Base-by-base conservation (phyloP, 2,888 invertebrate genomes). In the Anticlea derivata region DNA sequence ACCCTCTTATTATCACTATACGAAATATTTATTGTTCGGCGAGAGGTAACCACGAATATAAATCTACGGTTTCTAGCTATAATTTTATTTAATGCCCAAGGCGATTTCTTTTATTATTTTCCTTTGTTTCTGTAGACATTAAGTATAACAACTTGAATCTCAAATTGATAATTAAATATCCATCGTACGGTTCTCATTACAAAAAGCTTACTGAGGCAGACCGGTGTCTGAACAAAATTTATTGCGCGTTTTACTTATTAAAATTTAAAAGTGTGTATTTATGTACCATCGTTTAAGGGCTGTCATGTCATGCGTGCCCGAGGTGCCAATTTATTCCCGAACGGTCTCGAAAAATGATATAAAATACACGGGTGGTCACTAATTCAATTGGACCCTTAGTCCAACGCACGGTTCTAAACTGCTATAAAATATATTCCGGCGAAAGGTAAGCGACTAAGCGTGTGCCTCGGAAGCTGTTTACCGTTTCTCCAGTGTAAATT, bases 1-100 rank as follows among this genome's bases (percentile, higher is more conserved):
- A 79, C 86, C 86, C 85, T 80, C 74, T 68, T 66, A 70, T 61
- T 74, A 78, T 73, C 65, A 75, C 70, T 74, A 79, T 73, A 70
- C 65, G 64, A 65, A 69, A 73, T 72, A 72, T 68, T 68, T 70
- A 73, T 67, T 62, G 62, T 60, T 64, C 86, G 81, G 76, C 80
- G 60, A 80, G 70, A 89, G 66, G 70, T 72, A 82, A 70, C 80
- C 83, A 89, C 55, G 60, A 65, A 60, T 37, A 24, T 58, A 54
- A 61, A 58, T 53, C 47, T 55, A 17, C 8, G 40, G 46, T 50
- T 51, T 48, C 50, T 45, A 31, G 46, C 43, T 29, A 53, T 51
- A 20, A 47, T 30, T 59, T 34, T 35, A 12, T 5, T 50, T 60
- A 52, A 55, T 41, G 51, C 33, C 23, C 33, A 39, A 20, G 31